Evolutionary conservation across 2,113 vertebrate species (phyloP).

Genomic region (Tachuris rubrigastra): DNA sequence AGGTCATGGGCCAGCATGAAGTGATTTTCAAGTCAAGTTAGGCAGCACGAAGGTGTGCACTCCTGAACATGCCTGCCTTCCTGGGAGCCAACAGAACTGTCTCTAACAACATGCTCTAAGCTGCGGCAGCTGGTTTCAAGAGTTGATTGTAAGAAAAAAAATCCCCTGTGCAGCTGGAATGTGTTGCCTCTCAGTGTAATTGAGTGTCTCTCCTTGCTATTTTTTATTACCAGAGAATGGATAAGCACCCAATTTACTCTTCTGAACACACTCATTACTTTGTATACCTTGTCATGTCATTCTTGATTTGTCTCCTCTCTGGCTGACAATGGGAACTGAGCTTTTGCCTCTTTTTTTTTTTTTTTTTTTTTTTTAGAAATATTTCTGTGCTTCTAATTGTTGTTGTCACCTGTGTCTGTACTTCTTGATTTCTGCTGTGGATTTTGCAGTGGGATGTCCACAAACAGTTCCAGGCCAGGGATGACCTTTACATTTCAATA

Average conservation of each 20-base stretch:
- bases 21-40: not conserved
- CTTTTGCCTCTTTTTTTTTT: not conserved
- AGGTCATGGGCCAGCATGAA: not conserved
- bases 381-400: not conserved
- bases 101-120: not conserved
- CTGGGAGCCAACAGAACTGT: not conserved
- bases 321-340: not conserved
- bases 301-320: not conserved
- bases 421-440: not conserved
- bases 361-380: not conserved
- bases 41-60: rapidly evolving
- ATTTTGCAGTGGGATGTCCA: not conserved
- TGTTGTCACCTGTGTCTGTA: not conserved
- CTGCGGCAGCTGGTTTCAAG: not conserved
- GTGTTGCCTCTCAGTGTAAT: not conserved
- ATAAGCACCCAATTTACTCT: not conserved
- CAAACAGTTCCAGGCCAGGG: not conserved
- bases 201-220: not conserved
- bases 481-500: not conserved
- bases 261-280: not conserved
- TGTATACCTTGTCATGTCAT: not conserved
- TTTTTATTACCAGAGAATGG: not conserved
- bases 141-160: not conserved
- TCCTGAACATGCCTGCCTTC: not conserved
- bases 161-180: not conserved